Percentiles rank a stretch among this genome's conserved stretches.
phyloP scores from a whole-genome alignment of 2,888 invertebrate species.

The Halocaridina rubra region DNA sequence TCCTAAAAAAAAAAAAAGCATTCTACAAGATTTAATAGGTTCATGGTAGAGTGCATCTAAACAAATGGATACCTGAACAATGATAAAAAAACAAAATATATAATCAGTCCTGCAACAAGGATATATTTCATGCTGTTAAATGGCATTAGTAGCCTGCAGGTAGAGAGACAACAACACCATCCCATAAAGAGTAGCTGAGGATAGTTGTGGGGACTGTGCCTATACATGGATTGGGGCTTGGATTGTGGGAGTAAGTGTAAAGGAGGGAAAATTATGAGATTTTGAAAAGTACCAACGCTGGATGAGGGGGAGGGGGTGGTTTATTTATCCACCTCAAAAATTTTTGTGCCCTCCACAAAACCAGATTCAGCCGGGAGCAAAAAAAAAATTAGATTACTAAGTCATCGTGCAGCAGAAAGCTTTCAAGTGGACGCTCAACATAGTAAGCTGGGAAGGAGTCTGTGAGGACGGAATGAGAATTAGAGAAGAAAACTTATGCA shows the following conservation, averaged over 20 bases:
- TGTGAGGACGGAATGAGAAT: not conserved
- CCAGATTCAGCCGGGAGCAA: slow-evolving; percentile 12
- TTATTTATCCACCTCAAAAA: slow-evolving; percentile 42
- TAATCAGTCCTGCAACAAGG: no score
- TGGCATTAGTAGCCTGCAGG: not conserved
- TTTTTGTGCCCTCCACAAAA: slow-evolving; percentile 41
- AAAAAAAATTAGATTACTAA: not conserved
- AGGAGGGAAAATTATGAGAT: not conserved
- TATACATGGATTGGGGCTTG: not conserved
- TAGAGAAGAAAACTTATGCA: not conserved
- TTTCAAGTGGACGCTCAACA: not conserved
- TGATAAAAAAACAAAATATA: no score
- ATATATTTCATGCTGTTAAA: not conserved
- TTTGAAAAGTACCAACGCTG: not conserved
- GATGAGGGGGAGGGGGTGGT: slow-evolving; percentile 32
- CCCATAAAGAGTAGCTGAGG: not conserved
- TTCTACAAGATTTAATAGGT: no score
- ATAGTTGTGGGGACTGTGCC: not conserved
- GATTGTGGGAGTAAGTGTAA: not conserved
- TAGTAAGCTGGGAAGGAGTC: not conserved
- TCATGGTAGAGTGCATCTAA: no score
- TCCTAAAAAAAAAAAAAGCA: no score
- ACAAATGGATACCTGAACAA: no score
- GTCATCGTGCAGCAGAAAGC: slow-evolving; percentile 54
- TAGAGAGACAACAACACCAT: not conserved